These are phyloP conservation scores for Chrysaora quinquecirrha DNA, from an alignment of 30 jellyfish, hydroid and myxozoan genomes.

Conservation along the genomic window DNA sequence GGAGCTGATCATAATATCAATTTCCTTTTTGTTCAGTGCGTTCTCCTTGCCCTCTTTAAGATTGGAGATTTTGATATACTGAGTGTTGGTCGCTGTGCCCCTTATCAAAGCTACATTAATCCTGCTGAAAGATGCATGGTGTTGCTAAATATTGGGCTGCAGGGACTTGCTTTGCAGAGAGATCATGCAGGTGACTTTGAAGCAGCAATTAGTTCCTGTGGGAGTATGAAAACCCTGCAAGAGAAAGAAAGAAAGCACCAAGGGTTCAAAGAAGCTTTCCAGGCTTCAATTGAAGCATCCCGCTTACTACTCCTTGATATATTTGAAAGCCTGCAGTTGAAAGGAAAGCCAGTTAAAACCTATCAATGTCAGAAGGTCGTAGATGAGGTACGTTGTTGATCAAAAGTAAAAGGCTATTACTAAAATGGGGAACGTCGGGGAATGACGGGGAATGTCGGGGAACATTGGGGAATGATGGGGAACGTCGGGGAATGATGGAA, in stretches of 20 bases:
- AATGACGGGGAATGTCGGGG: too few species aligned
- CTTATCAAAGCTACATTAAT: slow-evolving; percentile 39
- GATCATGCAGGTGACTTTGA: slow-evolving; percentile 43
- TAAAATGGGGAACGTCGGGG: too few species aligned
- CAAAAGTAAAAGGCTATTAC: too few species aligned
- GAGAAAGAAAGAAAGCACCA: slow-evolving; percentile 5
- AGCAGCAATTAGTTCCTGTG: slow-evolving; percentile 13
- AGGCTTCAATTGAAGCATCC: slow-evolving; percentile 26
- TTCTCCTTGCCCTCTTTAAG: slow-evolving; percentile 23
- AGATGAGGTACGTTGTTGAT: too few species aligned
- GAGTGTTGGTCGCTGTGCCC: slow-evolving; percentile 65
- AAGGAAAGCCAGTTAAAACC: slow-evolving; percentile 23
- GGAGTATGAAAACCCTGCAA: slow-evolving; percentile 26
- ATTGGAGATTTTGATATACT: slow-evolving; percentile 17
- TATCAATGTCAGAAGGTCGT: slow-evolving; percentile 33
- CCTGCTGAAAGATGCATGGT: slow-evolving; percentile 53
- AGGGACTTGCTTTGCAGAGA: slow-evolving; percentile 39
- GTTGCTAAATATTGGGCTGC: slow-evolving; percentile 38
- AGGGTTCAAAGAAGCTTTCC: slow-evolving; percentile 59
- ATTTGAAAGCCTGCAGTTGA: slow-evolving; percentile 10
- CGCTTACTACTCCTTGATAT: background rate
- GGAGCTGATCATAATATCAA: slow-evolving; percentile 61
- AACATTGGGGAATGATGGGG: too few species aligned
- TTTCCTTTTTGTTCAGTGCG: slow-evolving; percentile 40
- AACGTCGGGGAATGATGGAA: too few species aligned